phyloP scores from a whole-genome alignment of 2,797 vertebrate species.

The Pseudochirops corinnae region DNA sequence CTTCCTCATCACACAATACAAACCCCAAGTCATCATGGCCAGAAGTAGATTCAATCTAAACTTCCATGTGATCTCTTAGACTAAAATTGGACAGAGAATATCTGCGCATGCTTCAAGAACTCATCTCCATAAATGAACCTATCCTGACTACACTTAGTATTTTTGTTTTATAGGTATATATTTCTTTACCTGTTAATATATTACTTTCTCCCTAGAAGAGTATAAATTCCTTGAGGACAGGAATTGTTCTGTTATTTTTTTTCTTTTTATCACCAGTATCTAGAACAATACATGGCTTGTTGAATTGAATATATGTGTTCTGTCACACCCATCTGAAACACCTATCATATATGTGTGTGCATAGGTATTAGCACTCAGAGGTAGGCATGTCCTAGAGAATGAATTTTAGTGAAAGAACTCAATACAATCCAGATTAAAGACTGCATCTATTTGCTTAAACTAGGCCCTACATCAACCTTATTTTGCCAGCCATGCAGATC shows the following conservation, averaged over 20 bases:
- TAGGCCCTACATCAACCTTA: neutral
- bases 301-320: neutral
- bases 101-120: neutral
- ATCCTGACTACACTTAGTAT: neutral
- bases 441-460: neutral
- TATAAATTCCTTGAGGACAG: neutral
- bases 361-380: neutral
- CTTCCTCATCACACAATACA: neutral
- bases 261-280: neutral
- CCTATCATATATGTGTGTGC: neutral
- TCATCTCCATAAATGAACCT: neutral
- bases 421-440: neutral
- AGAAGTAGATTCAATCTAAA: neutral
- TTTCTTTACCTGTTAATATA: neutral
- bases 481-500: neutral
- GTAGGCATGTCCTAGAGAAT: neutral
- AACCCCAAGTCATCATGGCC: neutral
- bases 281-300: neutral
- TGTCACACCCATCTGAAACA: neutral
- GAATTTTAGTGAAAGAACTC: constrained; percentile 9
- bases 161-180: neutral
- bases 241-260: neutral
- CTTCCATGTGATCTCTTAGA: neutral
- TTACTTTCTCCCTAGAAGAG: neutral
- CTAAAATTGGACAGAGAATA: neutral